Conservation (phyloP, 2,113 vertebrate genomes). For the Maccullochella peelii region DNA sequence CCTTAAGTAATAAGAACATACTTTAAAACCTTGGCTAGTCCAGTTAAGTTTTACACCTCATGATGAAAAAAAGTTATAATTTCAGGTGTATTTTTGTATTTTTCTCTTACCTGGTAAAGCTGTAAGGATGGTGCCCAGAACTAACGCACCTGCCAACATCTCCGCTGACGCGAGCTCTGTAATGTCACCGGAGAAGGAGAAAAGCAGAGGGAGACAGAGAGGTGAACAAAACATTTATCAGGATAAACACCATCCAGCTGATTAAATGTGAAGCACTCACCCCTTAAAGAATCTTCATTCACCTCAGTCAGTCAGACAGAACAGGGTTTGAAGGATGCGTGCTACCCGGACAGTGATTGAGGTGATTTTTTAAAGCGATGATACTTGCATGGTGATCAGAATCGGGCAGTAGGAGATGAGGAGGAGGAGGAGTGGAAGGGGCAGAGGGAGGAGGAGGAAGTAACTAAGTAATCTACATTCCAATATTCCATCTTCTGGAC, state of each 20-base stretch:
- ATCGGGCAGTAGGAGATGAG: conserved; percentile 1
- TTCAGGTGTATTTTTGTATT: background rate
- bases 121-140: conserved; percentile 75
- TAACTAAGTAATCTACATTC: background rate
- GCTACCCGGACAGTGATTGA: conserved; percentile 32
- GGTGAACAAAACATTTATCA: conserved; percentile 13
- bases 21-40: background rate
- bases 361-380: conserved; percentile 42
- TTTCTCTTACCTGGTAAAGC: conserved; percentile 76
- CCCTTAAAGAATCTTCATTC: conserved; percentile 54
- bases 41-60: background rate
- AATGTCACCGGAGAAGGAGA: conserved; percentile 59
- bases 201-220: conserved; percentile 9
- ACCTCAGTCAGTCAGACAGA: conserved; percentile 36
- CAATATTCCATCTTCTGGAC: background rate
- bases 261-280: conserved; percentile 48
- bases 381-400: conserved; percentile 49
- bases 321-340: conserved; percentile 8
- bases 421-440: conserved; percentile 52
- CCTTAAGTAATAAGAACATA: background rate
- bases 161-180: conserved; percentile 73
- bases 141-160: conserved; percentile 80
- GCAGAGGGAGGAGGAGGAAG: conserved; percentile 35
- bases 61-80: background rate
- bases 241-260: background rate